Conservation (phyloP, 2,888 invertebrate species). For the Drosophila ustulata region DNA sequence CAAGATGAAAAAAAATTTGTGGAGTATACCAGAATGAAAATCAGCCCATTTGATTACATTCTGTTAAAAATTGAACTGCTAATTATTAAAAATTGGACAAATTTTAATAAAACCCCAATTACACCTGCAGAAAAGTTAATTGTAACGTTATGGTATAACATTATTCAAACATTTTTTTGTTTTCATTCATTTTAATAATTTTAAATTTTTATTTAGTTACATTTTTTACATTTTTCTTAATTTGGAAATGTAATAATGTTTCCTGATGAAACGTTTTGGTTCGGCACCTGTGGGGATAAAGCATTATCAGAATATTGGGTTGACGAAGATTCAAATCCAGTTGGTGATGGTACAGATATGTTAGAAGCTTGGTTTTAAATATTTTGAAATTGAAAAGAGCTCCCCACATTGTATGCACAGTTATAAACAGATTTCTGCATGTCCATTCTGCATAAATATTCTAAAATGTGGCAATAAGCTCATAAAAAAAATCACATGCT, state of each 20-base stretch:
- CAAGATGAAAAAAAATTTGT: too few relatives aligned
- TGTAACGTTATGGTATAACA: too few relatives aligned
- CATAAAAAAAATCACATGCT: too few relatives aligned
- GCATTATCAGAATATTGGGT: conserved; percentile 15
- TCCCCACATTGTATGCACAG: not conserved
- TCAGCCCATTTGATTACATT: too few relatives aligned
- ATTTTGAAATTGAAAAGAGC: too few relatives aligned
- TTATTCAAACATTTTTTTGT: too few relatives aligned
- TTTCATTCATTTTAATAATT: not conserved
- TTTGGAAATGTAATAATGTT: conserved; percentile 4
- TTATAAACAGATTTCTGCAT: not conserved
- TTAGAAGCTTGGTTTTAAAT: not conserved
- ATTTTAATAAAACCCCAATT: too few relatives aligned
- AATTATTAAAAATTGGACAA: too few relatives aligned
- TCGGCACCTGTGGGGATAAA: conserved; percentile 4
- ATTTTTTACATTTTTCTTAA: not conserved
- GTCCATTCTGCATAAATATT: not conserved
- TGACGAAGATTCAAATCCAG: conserved; percentile 10
- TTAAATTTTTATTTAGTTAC: not conserved
- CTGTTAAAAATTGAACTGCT: too few relatives aligned
- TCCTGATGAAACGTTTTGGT: conserved; percentile 6
- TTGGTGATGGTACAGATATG: conserved; percentile 14
- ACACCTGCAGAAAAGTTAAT: too few relatives aligned
- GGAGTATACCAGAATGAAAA: too few relatives aligned
- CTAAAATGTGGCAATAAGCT: too few relatives aligned